Percentiles rank a stretch among this genome's conserved stretches.
These are phyloP conservation scores for Phrynosoma platyrhinos DNA, from an alignment of 2,113 vertebrate species.

Conservation along the genomic window DNA sequence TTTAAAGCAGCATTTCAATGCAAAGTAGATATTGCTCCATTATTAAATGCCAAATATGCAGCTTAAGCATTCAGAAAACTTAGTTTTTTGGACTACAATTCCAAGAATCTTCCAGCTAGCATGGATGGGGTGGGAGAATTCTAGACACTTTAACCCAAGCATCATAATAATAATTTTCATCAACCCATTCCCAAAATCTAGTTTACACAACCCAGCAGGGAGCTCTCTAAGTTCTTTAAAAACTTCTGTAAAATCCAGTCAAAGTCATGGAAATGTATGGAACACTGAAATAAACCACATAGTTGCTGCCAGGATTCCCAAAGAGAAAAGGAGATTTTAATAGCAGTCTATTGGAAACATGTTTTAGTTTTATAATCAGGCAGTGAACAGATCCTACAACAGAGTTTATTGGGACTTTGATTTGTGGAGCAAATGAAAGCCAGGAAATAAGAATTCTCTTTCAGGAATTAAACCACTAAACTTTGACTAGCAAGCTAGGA, in stretches of 20 bases:
- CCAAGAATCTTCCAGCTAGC: too few relatives aligned
- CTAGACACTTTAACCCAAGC: too few relatives aligned
- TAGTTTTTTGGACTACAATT: neutral
- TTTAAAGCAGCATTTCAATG: conserved; percentile 43
- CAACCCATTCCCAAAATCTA: too few relatives aligned
- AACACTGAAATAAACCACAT: neutral
- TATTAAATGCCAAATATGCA: neutral
- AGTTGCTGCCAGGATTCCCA: conserved; percentile 3
- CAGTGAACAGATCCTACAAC: conserved; percentile 11
- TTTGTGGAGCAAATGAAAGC: conserved; percentile 37
- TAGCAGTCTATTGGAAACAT: neutral
- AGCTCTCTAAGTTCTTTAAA: neutral
- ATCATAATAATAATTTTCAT: too few relatives aligned
- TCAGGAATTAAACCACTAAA: conserved; percentile 28
- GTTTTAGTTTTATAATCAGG: conserved; percentile 25
- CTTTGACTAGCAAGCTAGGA: conserved; percentile 20
- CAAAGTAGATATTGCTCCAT: conserved; percentile 19
- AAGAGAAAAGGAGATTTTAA: conserved; percentile 13
- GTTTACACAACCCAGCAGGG: too few relatives aligned
- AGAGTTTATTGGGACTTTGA: conserved; percentile 13
- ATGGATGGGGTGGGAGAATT: too few relatives aligned
- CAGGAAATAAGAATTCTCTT: conserved; percentile 39
- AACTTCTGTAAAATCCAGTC: neutral
- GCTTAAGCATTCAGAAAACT: neutral
- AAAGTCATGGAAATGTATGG: neutral